Conservation (phyloP, 2,113 vertebrate genomes). For the Pygoscelis adeliae region DNA sequence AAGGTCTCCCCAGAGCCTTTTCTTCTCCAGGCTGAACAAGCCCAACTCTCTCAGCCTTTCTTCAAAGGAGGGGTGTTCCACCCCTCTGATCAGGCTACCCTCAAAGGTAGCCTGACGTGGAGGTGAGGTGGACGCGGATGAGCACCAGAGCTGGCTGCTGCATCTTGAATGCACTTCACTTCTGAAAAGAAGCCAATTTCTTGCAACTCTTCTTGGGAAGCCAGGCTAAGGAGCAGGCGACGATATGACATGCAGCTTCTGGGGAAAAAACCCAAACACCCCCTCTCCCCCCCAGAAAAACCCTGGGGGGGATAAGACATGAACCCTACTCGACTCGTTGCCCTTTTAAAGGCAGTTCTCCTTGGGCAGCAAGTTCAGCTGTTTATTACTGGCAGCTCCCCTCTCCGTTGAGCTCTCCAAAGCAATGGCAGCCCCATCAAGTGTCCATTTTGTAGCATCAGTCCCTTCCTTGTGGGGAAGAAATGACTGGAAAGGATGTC, state of each 20-base stretch:
- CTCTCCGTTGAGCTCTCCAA: neutral
- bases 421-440: neutral
- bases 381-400: neutral
- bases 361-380: neutral
- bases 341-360: neutral
- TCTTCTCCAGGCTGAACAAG: neutral
- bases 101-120: neutral
- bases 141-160: neutral
- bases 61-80: neutral
- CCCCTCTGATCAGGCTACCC: neutral
- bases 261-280: neutral
- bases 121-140: neutral
- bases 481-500: neutral
- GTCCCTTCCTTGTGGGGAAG: neutral
- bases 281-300: neutral
- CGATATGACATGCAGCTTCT: neutral
- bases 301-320: neutral
- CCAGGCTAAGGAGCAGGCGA: neutral
- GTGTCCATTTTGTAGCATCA: neutral
- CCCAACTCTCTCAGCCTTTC: neutral
- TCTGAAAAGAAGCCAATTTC: neutral
- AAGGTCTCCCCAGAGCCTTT: too few relatives aligned
- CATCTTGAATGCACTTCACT: neutral
- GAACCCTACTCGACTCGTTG: accelerated
- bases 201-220: neutral